Evolutionary conservation across 2,113 vertebrate genomes (phyloP), one percentile per base, ranked within the genome.

Genomic region (Paracanthobrama guichenoti): DNA sequence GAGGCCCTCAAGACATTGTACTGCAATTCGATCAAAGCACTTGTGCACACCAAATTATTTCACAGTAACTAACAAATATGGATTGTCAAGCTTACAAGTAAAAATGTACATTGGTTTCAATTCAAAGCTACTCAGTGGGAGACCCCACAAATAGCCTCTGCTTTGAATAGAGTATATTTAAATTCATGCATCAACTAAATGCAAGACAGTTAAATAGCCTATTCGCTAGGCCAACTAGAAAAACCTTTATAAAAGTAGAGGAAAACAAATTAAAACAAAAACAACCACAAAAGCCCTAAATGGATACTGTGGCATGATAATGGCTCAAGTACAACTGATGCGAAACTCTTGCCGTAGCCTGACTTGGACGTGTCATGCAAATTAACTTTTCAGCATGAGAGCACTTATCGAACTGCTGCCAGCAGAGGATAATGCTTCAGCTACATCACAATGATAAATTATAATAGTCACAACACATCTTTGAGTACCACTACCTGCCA

Each of bases 401-500:
- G 59, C 44, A 67, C 62, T 67, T 53, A 48, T 62, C 26, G 31
- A 67, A 35, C 26, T 35, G 62, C 60, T 35, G 62, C 79, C 59
- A 81, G 44, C 42, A 22, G 44, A 67, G 26, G 42, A 67, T 80
- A 80, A 66, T 80, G 78, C 44, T 67, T 20, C 62, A 4, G 62
- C 44, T 14, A 12, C 46, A 67, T 53, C 44, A 81, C 44, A 35
- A 53, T 67, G 62, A 80, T 62, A 46, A 80, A 80, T 66, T 39
- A 66, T 44, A 62, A 79, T 48, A 12, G 44, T 48, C 59, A 67
- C 60, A 48, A n/a, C 26, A 81, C 60, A 67, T 22, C 57, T 46
- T 26, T 62, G 77, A 79, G 57, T 46, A 46, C 31, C 55, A 79
- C 76, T 50, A 80, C 62, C 44, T 67, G 16, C 26, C 79, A 67